Evolutionary conservation across 2,113 vertebrate species (phyloP), one percentile per base, ranked within the genome.

Genomic region (Python bivittatus): DNA sequence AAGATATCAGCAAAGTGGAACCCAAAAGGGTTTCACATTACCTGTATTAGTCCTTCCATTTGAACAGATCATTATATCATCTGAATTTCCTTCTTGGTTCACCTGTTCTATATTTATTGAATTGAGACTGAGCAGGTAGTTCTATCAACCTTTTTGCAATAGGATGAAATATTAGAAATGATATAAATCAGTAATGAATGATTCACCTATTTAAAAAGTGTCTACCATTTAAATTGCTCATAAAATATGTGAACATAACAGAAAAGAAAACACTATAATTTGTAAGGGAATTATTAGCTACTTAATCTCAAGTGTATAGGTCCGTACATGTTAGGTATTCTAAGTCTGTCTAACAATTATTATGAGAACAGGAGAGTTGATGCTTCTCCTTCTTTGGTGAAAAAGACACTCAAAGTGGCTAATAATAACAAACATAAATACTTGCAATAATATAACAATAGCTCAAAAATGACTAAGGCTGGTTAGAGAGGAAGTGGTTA

Each of bases 51-150:
- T 89, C 83, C 84, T 54, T 97, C 95, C 96, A 97, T 98, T 97
- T 97, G 97, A 98, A 97, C 93, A 6, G 93, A 92, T 95, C 94
- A 96, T 98, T 98, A 98, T 98, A 96, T 97, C 94, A 93, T 97
- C 97, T 95, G 96, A 96, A 96, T 98, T 97, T 97, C 97, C 96
- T 97, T 93, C 93, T 96, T 90, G 92, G 97, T 98, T 98, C 97
- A 97, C 97, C 97, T 98, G 97, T 96, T 97, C 93, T 92, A 79
- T 94, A 94, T 97, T 98, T 97, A 97, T 96, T 0, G 57, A 93
- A 93, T 94, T 90, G 87, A 96, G 96, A 96, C 94, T 48, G 96
- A 2, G 0, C 97, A 97, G 97, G 97, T 97, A 96, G 96, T 94
- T 9, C 0, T 93, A 97, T 94, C 96, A 96, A 94, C 91, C 95